Evolutionary conservation across 2,888 invertebrate species (phyloP).

Genomic region (Aromia moschata): DNA sequence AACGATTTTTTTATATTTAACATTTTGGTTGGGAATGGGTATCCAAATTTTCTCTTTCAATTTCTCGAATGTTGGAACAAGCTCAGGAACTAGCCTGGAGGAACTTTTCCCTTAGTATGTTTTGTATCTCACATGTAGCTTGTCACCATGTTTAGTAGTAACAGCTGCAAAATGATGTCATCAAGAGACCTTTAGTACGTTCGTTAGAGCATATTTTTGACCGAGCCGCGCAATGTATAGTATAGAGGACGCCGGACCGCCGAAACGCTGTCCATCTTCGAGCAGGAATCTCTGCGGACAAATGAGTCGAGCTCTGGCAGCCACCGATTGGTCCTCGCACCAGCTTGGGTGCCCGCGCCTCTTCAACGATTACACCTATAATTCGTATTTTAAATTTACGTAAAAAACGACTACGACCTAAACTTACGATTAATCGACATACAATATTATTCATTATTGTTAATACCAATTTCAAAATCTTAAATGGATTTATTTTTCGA

Average conservation of each 20-base stretch:
- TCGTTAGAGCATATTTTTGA: too few relatives aligned
- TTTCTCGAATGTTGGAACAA: too few relatives aligned
- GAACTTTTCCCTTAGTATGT: too few relatives aligned
- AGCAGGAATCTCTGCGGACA: conserved; percentile 34
- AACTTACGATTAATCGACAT: conserved; percentile 60
- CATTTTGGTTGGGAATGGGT: too few relatives aligned
- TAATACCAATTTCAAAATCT: conserved; percentile 52
- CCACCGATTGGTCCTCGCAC: conserved; percentile 62
- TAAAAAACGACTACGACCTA: conserved; percentile 61
- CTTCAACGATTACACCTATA: conserved; percentile 57
- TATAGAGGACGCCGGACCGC: conserved; percentile 47
- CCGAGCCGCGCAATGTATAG: conserved; percentile 33
- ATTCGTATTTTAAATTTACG: conserved; percentile 54
- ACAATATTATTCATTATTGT: conserved; percentile 49
- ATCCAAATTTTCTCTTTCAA: too few relatives aligned
- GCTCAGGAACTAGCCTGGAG: too few relatives aligned
- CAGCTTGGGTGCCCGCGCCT: conserved; percentile 61
- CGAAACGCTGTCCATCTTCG: conserved; percentile 31
- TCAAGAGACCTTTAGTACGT: too few relatives aligned
- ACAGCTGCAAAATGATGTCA: too few relatives aligned
- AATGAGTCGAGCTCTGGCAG: conserved; percentile 54
- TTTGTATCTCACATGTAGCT: too few relatives aligned
- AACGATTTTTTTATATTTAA: too few relatives aligned
- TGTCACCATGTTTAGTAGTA: too few relatives aligned
- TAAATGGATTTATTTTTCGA: conserved; percentile 38